phyloP scores from a whole-genome alignment of 2,888 invertebrate species.

The Plagodis pulveraria region DNA sequence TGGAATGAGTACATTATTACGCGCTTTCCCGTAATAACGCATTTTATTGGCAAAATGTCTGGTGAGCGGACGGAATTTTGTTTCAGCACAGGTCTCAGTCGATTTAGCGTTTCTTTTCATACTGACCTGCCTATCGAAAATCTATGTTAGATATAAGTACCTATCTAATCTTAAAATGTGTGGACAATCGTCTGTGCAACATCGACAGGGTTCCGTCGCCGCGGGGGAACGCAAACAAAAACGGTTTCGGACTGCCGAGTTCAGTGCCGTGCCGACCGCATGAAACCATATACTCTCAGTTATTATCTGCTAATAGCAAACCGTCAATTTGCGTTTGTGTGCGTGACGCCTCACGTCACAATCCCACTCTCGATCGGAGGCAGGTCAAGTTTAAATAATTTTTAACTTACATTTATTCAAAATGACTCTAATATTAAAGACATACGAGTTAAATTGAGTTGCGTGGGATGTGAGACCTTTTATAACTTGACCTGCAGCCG shows the following conservation, averaged over 20 bases:
- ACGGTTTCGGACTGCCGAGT: not conserved
- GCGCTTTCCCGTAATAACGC: too few species aligned
- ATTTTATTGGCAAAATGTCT: too few species aligned
- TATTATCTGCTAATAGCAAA: constrained; percentile 4
- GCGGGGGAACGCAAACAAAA: not conserved
- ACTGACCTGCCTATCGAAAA: too few species aligned
- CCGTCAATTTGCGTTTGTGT: constrained; percentile 4
- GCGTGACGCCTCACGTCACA: constrained; percentile 2
- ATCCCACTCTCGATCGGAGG: not conserved
- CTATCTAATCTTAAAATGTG: too few species aligned
- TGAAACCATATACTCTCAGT: not conserved
- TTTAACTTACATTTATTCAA: not conserved
- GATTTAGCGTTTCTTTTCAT: too few species aligned
- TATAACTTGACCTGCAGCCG: constrained; percentile 3
- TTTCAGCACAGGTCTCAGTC: too few species aligned
- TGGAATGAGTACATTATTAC: too few species aligned
- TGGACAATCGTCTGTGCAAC: not conserved
- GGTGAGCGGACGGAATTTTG: too few species aligned
- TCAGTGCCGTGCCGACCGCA: not conserved
- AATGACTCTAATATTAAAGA: constrained; percentile 1
- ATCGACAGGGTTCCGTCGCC: not conserved
- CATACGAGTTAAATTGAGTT: not conserved
- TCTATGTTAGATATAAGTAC: too few species aligned
- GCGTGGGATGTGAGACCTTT: not conserved
- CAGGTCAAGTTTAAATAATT: constrained; percentile 1